These are phyloP conservation scores for Asbolus verrucosus DNA, from an alignment of 1,140 invertebrate species.

Conservation along the genomic window DNA sequence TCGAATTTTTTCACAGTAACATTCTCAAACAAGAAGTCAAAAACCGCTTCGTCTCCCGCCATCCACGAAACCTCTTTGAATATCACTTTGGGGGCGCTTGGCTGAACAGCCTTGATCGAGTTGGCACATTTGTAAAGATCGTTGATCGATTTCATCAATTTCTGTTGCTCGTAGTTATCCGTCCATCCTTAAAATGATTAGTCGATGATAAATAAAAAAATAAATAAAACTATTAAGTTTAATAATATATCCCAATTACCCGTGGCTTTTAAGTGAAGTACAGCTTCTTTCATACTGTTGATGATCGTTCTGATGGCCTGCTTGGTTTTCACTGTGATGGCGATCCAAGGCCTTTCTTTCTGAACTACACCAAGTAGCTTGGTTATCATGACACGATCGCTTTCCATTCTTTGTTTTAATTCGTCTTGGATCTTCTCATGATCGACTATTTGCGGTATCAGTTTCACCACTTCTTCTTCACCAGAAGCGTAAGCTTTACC, in stretches of 20 bases:
- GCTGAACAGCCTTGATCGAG: slow-evolving; percentile 31
- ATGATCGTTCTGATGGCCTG: slow-evolving; percentile 66
- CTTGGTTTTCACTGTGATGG: slow-evolving; percentile 67
- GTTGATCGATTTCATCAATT: slow-evolving; percentile 14
- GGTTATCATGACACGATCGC: slow-evolving; percentile 60
- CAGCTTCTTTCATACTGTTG: slow-evolving; percentile 62
- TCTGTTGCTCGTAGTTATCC: slow-evolving; percentile 41
- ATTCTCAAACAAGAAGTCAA: slow-evolving; percentile 45
- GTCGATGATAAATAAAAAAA: too few species aligned
- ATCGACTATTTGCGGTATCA: slow-evolving; percentile 70
- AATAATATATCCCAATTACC: slow-evolving; percentile 24
- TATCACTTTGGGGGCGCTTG: slow-evolving; percentile 43
- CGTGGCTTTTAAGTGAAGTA: slow-evolving; percentile 41
- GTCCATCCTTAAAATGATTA: slow-evolving; percentile 39
- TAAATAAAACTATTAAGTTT: too few species aligned
- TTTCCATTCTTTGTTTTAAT: slow-evolving; percentile 53
- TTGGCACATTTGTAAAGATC: slow-evolving; percentile 10
- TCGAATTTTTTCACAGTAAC: slow-evolving; percentile 32
- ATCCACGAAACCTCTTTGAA: slow-evolving; percentile 52
- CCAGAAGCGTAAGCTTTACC: slow-evolving; percentile 64
- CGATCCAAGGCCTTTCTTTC: slow-evolving; percentile 66
- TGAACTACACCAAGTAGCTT: slow-evolving; percentile 65
- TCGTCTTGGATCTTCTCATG: slow-evolving; percentile 67
- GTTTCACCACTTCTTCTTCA: slow-evolving; percentile 69
- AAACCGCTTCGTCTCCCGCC: slow-evolving; percentile 31